Base-by-base conservation (phyloP, 2,113 vertebrate genomes). In the Paracanthobrama guichenoti region DNA sequence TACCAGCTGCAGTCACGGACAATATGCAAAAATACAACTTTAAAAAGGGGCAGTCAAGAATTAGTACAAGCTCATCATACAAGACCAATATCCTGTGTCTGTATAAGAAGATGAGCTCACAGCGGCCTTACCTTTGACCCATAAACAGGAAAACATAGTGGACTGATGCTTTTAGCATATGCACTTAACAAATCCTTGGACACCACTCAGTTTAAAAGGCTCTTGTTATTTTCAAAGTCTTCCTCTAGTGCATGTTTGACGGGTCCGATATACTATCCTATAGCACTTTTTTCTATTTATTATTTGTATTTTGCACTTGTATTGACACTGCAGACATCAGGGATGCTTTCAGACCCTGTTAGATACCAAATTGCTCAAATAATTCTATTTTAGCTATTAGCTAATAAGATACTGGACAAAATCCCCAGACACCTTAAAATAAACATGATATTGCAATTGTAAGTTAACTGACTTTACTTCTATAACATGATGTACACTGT, bases 141-240 rank as follows among this genome's bases (percentile, higher is more conserved):
- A 6, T 31, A 20, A 75, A 50, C 46, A 53, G 26, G 62, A 24
- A 35, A 71, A 20, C 28, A n/a, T 81, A 7, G 75, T 57, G 2
- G 20, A 1, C 20, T 14, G 31, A 48, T 57, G 53, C 75, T 59
- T 77, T 77, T 57, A 55, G 26, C 64, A 16, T 9, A 22, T 67
- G 48, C 64, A 71, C 48, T 67, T 57, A 31, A 62, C 20, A 81
- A 69, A 81, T 69, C 79, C 46, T 31, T 1, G 8, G 42, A 39
- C 39, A 53, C 18, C 79, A 69, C 42, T 81, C 62, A 67, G 60
- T 81, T 69, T 67, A 31, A 81, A 81, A 81, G 79, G 26, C 22
- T 78, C 75, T 39, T 48, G 77, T 26, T 44, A 31, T 46, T 48
- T 46, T 78, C 48, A 77, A 77, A 35, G 48, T 3, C 1, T 55